Conservation (phyloP, 2,797 vertebrate genomes). For the Crax fasciolata region DNA sequence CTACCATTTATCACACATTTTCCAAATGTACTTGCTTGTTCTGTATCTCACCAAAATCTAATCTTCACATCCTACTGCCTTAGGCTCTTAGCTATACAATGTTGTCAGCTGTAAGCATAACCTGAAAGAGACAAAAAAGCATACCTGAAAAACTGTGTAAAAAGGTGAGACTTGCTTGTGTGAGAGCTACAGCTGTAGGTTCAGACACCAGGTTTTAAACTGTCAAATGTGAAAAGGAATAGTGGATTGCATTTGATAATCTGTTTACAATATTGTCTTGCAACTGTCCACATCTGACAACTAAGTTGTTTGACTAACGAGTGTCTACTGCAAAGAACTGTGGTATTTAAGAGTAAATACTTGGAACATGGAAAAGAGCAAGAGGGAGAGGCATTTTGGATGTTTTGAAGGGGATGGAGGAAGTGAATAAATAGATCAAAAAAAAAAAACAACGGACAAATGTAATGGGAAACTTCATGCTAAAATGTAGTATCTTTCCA, state of each 20-base stretch:
- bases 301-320: not conserved
- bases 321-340: not conserved
- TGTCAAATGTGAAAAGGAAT: not conserved
- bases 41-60: not conserved
- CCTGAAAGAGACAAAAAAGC: not conserved
- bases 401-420: not conserved
- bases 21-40: not conserved
- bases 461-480: not conserved
- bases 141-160: not conserved
- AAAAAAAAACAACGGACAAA: not conserved
- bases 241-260: not conserved
- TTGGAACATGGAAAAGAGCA: not conserved
- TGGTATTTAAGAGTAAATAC: not conserved
- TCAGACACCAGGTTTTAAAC: slow-evolving; percentile 20
- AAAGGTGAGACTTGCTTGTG: not conserved
- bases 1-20: not conserved
- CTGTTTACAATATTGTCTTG: not conserved
- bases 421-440: not conserved
- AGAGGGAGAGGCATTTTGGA: not conserved
- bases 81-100: not conserved
- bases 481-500: not conserved
- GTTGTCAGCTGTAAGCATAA: not conserved
- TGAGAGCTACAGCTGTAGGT: not conserved
- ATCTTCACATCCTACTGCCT: not conserved
- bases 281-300: not conserved